Evolutionary conservation across 1,140 invertebrate genomes (phyloP).

Genomic region (Drosophila melanogaster): Release_6_plus_ISO1_MT NT_037436.4:18554001-18554500

Average conservation of each 20-base stretch:
- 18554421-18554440: conserved; percentile 79
- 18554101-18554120: conserved; percentile 12
- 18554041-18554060: no score
- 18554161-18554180: conserved; percentile 24
- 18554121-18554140: conserved; percentile 16
- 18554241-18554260: conserved; percentile 48
- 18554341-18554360: conserved; percentile 59
- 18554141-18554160: conserved; percentile 27
- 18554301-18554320: conserved; percentile 38
- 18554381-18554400: conserved; percentile 74
- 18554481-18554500: conserved; percentile 66
- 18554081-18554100: background rate
- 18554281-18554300: conserved; percentile 70
- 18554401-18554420: conserved; percentile 64
- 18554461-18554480: conserved; percentile 21
- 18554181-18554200: conserved; percentile 13
- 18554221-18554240: conserved; percentile 49
- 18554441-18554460: conserved; percentile 29
- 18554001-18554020: no score
- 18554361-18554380: conserved; percentile 57
- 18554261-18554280: conserved; percentile 52
- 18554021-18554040: no score
- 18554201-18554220: conserved; percentile 24
- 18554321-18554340: conserved; percentile 39
- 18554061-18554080: background rate